Base-by-base conservation (phyloP, 2,797 vertebrate species). In the Chloroceryle inda region DNA sequence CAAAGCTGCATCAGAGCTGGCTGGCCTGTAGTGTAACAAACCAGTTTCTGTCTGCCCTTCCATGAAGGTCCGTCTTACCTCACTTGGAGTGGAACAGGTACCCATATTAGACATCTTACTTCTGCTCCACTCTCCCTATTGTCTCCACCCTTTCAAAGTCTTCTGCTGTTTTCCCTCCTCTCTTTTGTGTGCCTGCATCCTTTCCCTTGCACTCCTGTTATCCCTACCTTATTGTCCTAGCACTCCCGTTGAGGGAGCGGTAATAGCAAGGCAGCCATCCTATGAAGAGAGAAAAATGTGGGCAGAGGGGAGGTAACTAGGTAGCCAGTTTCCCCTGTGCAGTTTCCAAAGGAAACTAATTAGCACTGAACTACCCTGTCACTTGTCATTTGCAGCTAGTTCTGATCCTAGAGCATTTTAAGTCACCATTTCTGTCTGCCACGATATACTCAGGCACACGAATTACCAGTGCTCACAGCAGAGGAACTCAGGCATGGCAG, bases 381-480 rank as follows among this genome's bases (percentile, higher is more conserved):
- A 53, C 55, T 44, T 73, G 63, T 50, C 50, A 44, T 62, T 59
- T 69, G 56, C 62, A 66, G 38, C 3, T 11, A 66, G 35, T 42
- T 73, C 67, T 81, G 69, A 68, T 50, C 29, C n/a, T 68, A 40
- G 9, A n/a, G 29, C 69, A 69, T n/a, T 52, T 40, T 5, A 33
- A 47, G n/a, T 31, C 23, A 49, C 58, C 74, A 52, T 17, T 74
- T 26, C 42, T 76, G 47, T 11, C 77, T 69, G 80, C 63, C 53
- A 59, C 0, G 0, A 66, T 78, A 31, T 56, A 55, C 52, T n/a
- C 47, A 49, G 45, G 44, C 76, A 72, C 10, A 42, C 50, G 45
- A 84, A 84, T 27, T 27, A 37, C 11, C 72, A 74, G 1, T 2
- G 38, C 76, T 59, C 44, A 35, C 1, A 1, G 55, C 0, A 45